Percentiles rank a stretch among this genome's conserved stretches.
Conservation (phyloP, 2,113 vertebrate species). For the Callochromis pleurospilus region DNA sequence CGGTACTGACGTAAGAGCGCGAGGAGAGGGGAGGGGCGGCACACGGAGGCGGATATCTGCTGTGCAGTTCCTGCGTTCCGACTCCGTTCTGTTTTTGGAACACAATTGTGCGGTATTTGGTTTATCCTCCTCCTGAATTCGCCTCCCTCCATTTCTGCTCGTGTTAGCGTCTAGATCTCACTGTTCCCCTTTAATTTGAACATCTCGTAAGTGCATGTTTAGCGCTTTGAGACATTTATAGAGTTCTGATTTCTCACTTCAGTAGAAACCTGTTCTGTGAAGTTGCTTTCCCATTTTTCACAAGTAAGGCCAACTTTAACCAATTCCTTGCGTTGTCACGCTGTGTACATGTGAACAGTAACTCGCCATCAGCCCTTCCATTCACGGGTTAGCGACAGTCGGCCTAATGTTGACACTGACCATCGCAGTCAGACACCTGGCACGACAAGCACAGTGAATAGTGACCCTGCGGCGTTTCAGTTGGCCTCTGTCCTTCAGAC, state of each 20-base stretch:
- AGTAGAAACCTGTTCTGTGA: not conserved
- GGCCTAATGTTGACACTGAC: constrained; percentile 11
- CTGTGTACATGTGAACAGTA: not conserved
- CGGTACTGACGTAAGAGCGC: constrained; percentile 45
- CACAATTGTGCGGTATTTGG: constrained; percentile 49
- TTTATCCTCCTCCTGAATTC: constrained; percentile 35
- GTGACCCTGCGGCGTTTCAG: constrained; percentile 13
- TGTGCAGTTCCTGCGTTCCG: constrained; percentile 62
- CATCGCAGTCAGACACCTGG: constrained; percentile 37
- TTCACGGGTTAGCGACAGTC: not conserved
- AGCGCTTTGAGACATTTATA: not conserved
- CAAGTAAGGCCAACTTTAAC: not conserved
- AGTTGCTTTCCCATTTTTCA: not conserved
- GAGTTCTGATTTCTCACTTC: not conserved
- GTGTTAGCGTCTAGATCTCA: not conserved
- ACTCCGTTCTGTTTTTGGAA: constrained; percentile 66
- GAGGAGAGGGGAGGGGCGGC: not conserved
- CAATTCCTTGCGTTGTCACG: not conserved
- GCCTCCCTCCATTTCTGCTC: not conserved
- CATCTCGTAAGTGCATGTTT: constrained; percentile 1
- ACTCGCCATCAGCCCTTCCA: not conserved
- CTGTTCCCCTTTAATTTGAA: constrained; percentile 34
- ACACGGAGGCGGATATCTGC: constrained; percentile 66
- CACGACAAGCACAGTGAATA: constrained; percentile 14
- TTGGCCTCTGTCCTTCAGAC: constrained; percentile 11